Evolutionary conservation across 2,888 invertebrate genomes (phyloP).

Genomic region (Scaptomyza polygonia): DNA sequence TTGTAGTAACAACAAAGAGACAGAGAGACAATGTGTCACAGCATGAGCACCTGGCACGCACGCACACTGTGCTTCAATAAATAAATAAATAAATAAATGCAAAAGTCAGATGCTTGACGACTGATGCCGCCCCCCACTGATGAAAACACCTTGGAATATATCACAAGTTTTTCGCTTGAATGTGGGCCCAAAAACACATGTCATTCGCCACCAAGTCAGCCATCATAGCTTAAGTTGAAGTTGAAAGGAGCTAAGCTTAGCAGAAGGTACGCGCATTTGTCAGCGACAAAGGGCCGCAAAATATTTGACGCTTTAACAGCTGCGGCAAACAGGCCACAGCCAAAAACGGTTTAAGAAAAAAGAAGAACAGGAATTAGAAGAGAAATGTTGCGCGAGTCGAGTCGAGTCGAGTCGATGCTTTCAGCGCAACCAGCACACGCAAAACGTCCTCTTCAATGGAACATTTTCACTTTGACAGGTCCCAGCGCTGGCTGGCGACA

Average conservation of each 20-base stretch:
- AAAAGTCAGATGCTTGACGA: slow-evolving; percentile 67
- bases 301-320: slow-evolving; percentile 74
- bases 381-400: slow-evolving; percentile 26
- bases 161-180: slow-evolving; percentile 10
- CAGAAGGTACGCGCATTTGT: slow-evolving; percentile 61
- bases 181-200: slow-evolving; percentile 38
- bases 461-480: slow-evolving; percentile 73
- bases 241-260: background rate
- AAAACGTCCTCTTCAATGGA: slow-evolving; percentile 66
- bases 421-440: slow-evolving; percentile 44
- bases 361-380: background rate
- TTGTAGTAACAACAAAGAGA: slow-evolving; percentile 44
- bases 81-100: slow-evolving; percentile 67
- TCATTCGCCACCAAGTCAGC: slow-evolving; percentile 21
- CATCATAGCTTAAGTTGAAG: slow-evolving; percentile 9
- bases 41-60: slow-evolving; percentile 33
- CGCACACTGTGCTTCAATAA: slow-evolving; percentile 49
- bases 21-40: too few relatives aligned
- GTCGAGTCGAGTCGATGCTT: slow-evolving; percentile 48
- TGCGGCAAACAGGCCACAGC: slow-evolving; percentile 53
- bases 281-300: slow-evolving; percentile 53
- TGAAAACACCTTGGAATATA: slow-evolving; percentile 10
- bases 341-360: slow-evolving; percentile 26
- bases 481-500: slow-evolving; percentile 47
- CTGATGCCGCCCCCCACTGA: slow-evolving; percentile 5